A percentile compares a stretch with the other conserved stretches of the same genome.
phyloP scores from a whole-genome alignment of 2,797 vertebrate species.

The Cossypha dichroa region DNA sequence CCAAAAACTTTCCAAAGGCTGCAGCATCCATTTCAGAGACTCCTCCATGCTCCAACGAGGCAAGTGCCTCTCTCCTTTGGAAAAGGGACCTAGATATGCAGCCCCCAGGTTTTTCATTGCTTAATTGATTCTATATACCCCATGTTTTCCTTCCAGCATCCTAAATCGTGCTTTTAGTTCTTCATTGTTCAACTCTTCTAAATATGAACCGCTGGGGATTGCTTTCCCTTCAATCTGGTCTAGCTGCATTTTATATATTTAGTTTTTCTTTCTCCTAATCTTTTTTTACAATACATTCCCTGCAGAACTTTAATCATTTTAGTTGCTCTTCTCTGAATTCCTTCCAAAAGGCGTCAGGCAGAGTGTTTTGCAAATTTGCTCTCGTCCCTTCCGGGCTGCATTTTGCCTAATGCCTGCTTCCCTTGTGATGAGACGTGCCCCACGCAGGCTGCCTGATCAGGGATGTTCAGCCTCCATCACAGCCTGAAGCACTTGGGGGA shows the following conservation, averaged over 20 bases:
- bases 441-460: not conserved
- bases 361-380: slow-evolving; percentile 30
- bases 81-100: not conserved
- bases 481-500: not conserved
- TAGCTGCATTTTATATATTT: slow-evolving; percentile 22
- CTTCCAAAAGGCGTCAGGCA: slow-evolving; percentile 1
- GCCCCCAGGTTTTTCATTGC: not conserved
- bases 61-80: not conserved
- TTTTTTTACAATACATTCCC: slow-evolving; percentile 40
- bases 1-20: not conserved
- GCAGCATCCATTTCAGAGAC: not conserved
- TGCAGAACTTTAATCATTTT: slow-evolving; percentile 36
- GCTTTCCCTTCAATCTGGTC: not conserved
- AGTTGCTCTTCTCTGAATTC: slow-evolving; percentile 47
- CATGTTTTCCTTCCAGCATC: not conserved
- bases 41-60: not conserved
- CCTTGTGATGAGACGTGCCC: not conserved
- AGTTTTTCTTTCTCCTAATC: slow-evolving; percentile 19
- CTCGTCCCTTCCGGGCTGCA: not conserved
- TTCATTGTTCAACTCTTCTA: not conserved
- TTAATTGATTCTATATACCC: not conserved
- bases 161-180: not conserved
- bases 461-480: not conserved
- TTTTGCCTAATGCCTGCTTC: slow-evolving; percentile 12
- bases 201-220: not conserved